Percentiles rank a stretch among this genome's conserved stretches.
phyloP scores from a whole-genome alignment of 2,797 vertebrate species.

The Eospalax fontanierii region DNA sequence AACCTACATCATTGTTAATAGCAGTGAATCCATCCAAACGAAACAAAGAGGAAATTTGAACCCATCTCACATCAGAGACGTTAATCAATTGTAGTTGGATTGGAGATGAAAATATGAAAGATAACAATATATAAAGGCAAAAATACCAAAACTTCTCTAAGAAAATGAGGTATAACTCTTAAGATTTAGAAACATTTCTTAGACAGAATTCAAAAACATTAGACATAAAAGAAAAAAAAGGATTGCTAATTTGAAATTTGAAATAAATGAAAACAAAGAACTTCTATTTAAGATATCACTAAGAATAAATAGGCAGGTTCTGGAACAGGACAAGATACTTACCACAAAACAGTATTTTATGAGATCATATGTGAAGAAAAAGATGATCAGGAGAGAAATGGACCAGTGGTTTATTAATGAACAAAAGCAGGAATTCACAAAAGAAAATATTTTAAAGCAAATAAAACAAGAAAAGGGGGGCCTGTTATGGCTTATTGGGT shows the following conservation, averaged over 20 bases:
- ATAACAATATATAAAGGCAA: background rate
- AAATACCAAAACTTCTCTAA: background rate
- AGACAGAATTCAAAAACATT: background rate
- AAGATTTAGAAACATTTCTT: conserved; percentile 37
- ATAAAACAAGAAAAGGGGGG: background rate
- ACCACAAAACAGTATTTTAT: background rate
- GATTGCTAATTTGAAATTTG: conserved; percentile 33
- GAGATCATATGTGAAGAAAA: conserved; percentile 3
- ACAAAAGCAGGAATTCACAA: background rate
- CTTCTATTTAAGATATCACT: background rate
- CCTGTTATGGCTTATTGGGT: background rate
- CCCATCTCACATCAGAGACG: background rate
- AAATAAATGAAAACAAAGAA: conserved; percentile 9
- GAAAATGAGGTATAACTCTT: background rate
- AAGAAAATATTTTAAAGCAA: background rate
- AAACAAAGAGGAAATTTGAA: background rate
- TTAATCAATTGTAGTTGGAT: background rate
- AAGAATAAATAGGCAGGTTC: background rate
- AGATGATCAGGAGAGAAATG: background rate
- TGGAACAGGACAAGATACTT: background rate
- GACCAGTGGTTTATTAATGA: conserved; percentile 3
- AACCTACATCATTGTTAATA: background rate
- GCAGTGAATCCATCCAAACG: background rate
- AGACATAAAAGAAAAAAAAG: background rate
- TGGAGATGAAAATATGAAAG: background rate